Conservation (phyloP, 2,113 vertebrate genomes). For the Eubucco bourcierii region DNA sequence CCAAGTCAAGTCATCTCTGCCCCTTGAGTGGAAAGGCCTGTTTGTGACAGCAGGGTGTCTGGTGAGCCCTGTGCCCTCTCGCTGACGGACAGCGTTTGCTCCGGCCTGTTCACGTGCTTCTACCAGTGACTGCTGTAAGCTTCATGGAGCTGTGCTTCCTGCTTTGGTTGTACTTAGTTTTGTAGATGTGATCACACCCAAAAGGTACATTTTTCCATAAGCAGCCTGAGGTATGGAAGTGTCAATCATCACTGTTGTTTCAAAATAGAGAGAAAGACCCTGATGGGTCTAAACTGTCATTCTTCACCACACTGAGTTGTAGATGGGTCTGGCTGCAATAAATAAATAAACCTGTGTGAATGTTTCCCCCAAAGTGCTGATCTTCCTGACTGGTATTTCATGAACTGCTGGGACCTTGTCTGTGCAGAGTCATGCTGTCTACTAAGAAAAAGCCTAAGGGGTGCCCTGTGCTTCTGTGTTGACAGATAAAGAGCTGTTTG, state of each 20-base stretch:
- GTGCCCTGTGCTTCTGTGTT: not conserved
- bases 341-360: not conserved
- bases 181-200: not conserved
- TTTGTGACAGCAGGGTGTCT: not conserved
- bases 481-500: not conserved
- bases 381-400: conserved; percentile 32
- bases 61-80: not conserved
- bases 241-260: not conserved
- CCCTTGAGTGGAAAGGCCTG: accelerated
- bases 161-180: not conserved
- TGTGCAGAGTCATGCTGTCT: not conserved
- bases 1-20: accelerated
- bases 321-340: not conserved
- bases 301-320: not conserved
- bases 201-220: not conserved
- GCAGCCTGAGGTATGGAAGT: not conserved
- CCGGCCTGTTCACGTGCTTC: not conserved
- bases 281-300: not conserved
- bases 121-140: not conserved
- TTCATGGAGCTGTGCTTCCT: not conserved
- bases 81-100: not conserved
- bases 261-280: not conserved
- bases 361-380: not conserved
- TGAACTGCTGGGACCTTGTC: not conserved
- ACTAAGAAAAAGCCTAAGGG: not conserved